Evolutionary conservation across 2,888 invertebrate genomes (phyloP).

Genomic region (Eretmocerus hayati): DNA sequence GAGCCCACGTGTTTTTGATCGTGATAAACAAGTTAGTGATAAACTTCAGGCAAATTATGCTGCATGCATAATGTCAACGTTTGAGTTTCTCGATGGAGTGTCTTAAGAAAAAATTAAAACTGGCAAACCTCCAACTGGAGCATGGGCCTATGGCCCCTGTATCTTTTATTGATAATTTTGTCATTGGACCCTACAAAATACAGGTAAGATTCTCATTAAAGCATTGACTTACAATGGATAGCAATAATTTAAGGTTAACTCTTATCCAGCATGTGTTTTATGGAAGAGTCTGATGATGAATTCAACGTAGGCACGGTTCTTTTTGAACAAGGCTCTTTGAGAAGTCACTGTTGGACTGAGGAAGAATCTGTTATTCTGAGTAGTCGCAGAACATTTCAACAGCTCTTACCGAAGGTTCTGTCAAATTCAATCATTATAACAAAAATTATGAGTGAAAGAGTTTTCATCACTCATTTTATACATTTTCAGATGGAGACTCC

Average conservation of each 20-base stretch:
- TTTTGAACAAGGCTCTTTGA: constrained; percentile 33
- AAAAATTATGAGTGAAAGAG: neutral
- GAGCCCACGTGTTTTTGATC: too few relatives aligned
- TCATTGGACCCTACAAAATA: too few relatives aligned
- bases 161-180: neutral
- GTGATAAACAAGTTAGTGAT: too few relatives aligned
- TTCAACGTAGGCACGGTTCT: constrained; percentile 39
- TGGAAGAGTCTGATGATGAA: constrained; percentile 7
- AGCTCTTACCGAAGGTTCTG: constrained; percentile 37
- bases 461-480: neutral
- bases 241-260: neutral
- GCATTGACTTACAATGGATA: too few relatives aligned
- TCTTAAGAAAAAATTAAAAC: too few relatives aligned
- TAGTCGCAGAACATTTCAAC: constrained; percentile 38
- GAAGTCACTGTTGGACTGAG: constrained; percentile 36
- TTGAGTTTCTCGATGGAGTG: too few relatives aligned
- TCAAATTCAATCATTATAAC: neutral
- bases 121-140: constrained; percentile 1
- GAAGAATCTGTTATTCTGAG: constrained; percentile 36
- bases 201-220: too few relatives aligned
- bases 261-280: neutral
- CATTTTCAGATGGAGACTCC: constrained; percentile 30
- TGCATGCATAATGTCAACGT: too few relatives aligned
- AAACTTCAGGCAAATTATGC: too few relatives aligned
- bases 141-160: constrained; percentile 22